Evolutionary conservation across 92 coral and sea anemone species (phyloP), one percentile per base, ranked within the genome.

Genomic region (Epizoanthus fatuus): DNA sequence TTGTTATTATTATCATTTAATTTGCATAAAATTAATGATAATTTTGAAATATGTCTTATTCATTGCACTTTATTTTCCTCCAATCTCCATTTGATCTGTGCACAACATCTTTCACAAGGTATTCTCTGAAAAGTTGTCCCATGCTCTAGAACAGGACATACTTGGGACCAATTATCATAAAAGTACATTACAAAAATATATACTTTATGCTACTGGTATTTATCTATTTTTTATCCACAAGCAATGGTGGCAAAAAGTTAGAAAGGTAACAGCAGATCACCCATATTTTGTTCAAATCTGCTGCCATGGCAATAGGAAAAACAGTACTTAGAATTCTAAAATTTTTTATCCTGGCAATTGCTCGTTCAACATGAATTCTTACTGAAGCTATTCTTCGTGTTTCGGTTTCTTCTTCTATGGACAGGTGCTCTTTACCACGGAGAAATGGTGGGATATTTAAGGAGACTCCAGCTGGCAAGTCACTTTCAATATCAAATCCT

Each of bases 281-380:
- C 90, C 93, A 93, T 11, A 86, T 69, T 71, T 93, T 86, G 62
- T 89, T 90, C 19, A 82, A 59, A 83, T 93, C 93, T 44, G 91
- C 91, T 49, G 96, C 93, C 92, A 90, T 86, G 63, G 86, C 29
- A 22, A 79, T 70, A 7, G 93, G 93, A 19, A 86, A 81, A 5
- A 69, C 40, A 25, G 87, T 81, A 45, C 75, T 84, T 63, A 92
- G 32, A 58, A 93, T 90, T 68, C 67, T 87, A 87, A 90, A 90
- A 60, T 73, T 87, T 58, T 83, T 86, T 16, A 89, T 84, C 58
- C 91, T 68, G 37, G 86, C 84, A 9, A 87, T 90, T 67, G 85
- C 89, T 58, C 94, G 68, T 63, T 87, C 87, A 53, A 93, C 94
- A 81, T 90, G 93, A n/a, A 93, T 93, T 12, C 93, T 51, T 12